phyloP scores from a whole-genome alignment of 2,797 vertebrate genomes.

The Pangasius sanitwongsei region DNA sequence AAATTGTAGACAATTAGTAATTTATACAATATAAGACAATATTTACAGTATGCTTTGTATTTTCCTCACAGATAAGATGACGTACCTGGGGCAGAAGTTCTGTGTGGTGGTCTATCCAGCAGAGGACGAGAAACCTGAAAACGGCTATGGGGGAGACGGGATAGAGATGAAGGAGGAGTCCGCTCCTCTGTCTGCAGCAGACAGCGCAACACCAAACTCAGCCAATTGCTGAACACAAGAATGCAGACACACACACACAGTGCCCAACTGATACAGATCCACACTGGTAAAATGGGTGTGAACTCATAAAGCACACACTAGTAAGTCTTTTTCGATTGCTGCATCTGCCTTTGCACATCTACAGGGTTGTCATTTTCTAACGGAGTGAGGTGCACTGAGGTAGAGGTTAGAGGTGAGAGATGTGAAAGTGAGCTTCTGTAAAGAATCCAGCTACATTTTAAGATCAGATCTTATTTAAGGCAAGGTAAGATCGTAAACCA shows the following conservation, averaged over 20 bases:
- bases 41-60: background rate
- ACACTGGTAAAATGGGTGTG: conserved; percentile 39
- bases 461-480: too few species aligned
- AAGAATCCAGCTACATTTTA: background rate
- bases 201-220: conserved; percentile 66
- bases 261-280: conserved; percentile 47
- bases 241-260: conserved; percentile 32
- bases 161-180: conserved; percentile 68
- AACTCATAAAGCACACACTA: conserved; percentile 47
- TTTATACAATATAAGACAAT: background rate
- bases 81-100: conserved; percentile 85
- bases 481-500: background rate
- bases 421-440: background rate
- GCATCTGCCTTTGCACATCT: conserved; percentile 38
- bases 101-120: conserved; percentile 88
- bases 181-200: conserved; percentile 68
- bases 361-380: conserved; percentile 30
- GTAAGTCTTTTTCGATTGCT: conserved; percentile 30
- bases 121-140: conserved; percentile 14
- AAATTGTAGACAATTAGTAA: background rate
- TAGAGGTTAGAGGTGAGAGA: conserved; percentile 7
- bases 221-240: conserved; percentile 66
- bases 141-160: conserved; percentile 59
- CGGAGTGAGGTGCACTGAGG: background rate
- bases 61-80: conserved; percentile 78